phyloP scores from a whole-genome alignment of 2,888 invertebrate species.

The Lasiommata megera region DNA sequence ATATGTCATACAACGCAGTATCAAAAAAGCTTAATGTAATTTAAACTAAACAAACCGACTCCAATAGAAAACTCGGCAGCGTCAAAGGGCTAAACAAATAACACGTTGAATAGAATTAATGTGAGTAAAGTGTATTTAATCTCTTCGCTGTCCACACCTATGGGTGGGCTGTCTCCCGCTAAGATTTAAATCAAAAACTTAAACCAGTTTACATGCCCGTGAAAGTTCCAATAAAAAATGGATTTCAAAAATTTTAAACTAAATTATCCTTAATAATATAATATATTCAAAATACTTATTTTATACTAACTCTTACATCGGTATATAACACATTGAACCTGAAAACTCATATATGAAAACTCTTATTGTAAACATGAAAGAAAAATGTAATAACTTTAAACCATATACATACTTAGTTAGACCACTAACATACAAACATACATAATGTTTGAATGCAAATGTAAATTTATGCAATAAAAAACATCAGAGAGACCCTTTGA shows the following conservation, averaged over 20 bases:
- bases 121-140: conserved; percentile 40
- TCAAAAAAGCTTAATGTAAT: conserved; percentile 5
- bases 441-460: background rate
- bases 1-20: background rate
- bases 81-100: conserved; percentile 60
- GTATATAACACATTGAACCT: too few species aligned
- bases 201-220: conserved; percentile 39
- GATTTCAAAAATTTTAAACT: too few species aligned
- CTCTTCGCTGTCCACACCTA: conserved; percentile 59
- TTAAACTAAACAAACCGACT: conserved; percentile 7
- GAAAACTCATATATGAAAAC: too few species aligned
- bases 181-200: conserved; percentile 48
- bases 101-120: conserved; percentile 59
- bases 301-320: too few species aligned
- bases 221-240: too few species aligned
- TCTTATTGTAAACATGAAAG: too few species aligned
- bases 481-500: background rate
- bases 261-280: too few species aligned
- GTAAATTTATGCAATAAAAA: background rate
- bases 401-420: too few species aligned
- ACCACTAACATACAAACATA: too few species aligned
- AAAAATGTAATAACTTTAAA: too few species aligned
- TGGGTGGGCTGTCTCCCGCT: conserved; percentile 60
- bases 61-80: conserved; percentile 36
- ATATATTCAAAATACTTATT: background rate